A percentile compares a stretch with the other conserved stretches of the same genome.
Evolutionary conservation across 2,888 invertebrate genomes (phyloP).

Genomic region (Spilarctia lutea): DNA sequence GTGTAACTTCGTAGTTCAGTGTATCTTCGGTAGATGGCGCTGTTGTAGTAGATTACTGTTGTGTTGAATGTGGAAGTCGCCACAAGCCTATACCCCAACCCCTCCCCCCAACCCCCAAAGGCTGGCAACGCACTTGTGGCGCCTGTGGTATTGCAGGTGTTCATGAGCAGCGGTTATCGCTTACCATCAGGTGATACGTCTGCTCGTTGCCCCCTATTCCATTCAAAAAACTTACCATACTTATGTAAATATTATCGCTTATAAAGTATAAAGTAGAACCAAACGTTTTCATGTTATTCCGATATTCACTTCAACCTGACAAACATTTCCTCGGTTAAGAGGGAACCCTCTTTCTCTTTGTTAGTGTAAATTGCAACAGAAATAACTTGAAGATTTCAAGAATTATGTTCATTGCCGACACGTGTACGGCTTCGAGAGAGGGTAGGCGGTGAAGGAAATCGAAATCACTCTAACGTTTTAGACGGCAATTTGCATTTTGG

Average conservation of each 20-base stretch:
- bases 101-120: no score
- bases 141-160: no score
- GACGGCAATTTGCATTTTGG: constrained; percentile 36
- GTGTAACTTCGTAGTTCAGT: no score
- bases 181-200: no score
- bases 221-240: no score
- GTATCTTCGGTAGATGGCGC: no score
- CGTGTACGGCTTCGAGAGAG: constrained; percentile 21
- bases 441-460: constrained; percentile 18
- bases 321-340: neutral
- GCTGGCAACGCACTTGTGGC: no score
- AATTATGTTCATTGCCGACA: constrained; percentile 25
- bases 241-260: constrained; percentile 8
- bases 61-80: no score
- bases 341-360: constrained; percentile 7
- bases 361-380: constrained; percentile 4
- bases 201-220: no score
- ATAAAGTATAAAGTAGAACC: neutral
- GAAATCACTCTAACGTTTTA: constrained; percentile 26
- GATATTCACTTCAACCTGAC: constrained; percentile 9
- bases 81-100: no score
- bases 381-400: neutral
- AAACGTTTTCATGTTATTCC: constrained; percentile 13
- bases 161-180: no score
- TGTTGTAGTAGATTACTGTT: no score